phyloP scores from a whole-genome alignment of 2,888 invertebrate species.

The Thera obeliscata region DNA sequence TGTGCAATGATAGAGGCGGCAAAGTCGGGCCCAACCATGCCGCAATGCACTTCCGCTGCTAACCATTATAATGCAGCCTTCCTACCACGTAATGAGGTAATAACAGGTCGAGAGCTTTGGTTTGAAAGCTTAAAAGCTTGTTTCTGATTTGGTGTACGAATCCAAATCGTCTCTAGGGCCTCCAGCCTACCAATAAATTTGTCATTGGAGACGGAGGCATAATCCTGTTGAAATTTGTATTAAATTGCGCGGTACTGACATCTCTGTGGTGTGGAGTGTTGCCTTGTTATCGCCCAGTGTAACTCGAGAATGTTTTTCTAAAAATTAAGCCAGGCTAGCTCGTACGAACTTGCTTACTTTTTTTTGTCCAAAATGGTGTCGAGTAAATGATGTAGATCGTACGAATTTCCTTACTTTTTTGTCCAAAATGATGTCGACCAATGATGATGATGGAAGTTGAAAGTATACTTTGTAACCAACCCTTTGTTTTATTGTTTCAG shows the following conservation, averaged over 20 bases:
- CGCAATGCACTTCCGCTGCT: slow-evolving; percentile 37
- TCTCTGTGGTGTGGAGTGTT: too few relatives aligned
- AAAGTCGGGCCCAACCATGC: slow-evolving; percentile 21
- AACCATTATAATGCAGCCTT: slow-evolving; percentile 32
- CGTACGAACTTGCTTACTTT: too few relatives aligned
- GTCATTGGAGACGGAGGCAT: too few relatives aligned
- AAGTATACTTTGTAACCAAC: not conserved
- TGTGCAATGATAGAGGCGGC: slow-evolving; percentile 13
- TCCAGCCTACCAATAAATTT: not conserved
- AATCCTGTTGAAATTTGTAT: too few relatives aligned
- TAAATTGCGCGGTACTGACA: too few relatives aligned
- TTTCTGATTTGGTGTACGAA: not conserved
- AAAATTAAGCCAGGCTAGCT: too few relatives aligned
- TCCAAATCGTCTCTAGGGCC: not conserved
- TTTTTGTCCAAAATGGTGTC: too few relatives aligned
- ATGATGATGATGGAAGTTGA: not conserved
- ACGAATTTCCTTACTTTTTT: too few relatives aligned
- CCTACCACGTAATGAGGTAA: slow-evolving; percentile 35
- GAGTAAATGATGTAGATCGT: too few relatives aligned
- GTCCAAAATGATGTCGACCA: too few relatives aligned
- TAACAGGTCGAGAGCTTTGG: slow-evolving; percentile 11
- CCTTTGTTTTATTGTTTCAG: slow-evolving; percentile 15
- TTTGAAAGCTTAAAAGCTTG: slow-evolving; percentile 13
- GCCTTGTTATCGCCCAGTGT: too few relatives aligned
- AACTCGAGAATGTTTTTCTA: too few relatives aligned